Base-by-base conservation (phyloP, 2,888 invertebrate genomes). In the Phlogophora meticulosa region DNA sequence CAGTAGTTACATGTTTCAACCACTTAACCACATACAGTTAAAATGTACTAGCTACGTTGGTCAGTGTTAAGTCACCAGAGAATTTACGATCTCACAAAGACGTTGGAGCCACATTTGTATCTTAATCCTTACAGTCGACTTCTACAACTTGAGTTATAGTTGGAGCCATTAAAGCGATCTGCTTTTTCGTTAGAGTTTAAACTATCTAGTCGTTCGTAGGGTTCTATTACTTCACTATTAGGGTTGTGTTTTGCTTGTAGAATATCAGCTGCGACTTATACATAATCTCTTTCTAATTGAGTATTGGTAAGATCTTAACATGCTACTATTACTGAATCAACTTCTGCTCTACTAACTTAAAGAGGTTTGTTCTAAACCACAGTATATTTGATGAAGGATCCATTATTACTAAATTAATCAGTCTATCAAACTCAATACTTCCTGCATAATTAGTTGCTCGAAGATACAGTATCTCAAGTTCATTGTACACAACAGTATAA, bases 41-140 rank as follows among this genome's bases (percentile, higher is more conserved):
- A 74, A 71, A 57, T 70, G 68, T 58, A 73, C 68, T 57, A 34
- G 49, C 57, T 55, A 58, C 62, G 69, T 68, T 68, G 61, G 68
- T 52, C 74, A 68, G 61, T 40, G 28, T 32, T 74, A 74, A 74
- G 69, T 73, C 73, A 68, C 73, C 69, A 45, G 42, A 0, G 4
- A 58, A 73, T 73, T 73, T 73, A 73, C 61, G 75, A 73, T 34
- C 67, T 55, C 28, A 68, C 53, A 48, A 62, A 58, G 57, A 42
- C 40, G 48, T 20, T 58, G 22, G 45, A 38, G 60, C 34, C 42
- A 58, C 62, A 38, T 40, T 53, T 55, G 57, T 55, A 58, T 68
- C 62, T 75, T 62, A 73, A 62, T 75, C 62, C 58, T 20, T n/a
- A 17, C 20, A 45, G 53, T 45, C 53, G 43, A 51, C 61, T 62